These are phyloP conservation scores for Pristionchus pacificus DNA, from an alignment of 1,140 invertebrate species.

Conservation along the genomic window DNA sequence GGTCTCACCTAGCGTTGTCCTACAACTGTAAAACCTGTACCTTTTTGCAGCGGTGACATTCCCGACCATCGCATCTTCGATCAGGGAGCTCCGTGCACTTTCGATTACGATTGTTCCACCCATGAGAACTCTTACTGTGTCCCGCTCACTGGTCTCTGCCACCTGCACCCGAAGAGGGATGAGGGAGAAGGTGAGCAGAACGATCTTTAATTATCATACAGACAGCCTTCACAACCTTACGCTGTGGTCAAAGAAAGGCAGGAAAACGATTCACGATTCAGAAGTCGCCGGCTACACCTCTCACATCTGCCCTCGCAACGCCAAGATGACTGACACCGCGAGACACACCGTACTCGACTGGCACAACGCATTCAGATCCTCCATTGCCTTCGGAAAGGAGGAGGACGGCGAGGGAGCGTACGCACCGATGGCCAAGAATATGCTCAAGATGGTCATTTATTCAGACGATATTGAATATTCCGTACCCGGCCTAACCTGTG, in stretches of 20 bases:
- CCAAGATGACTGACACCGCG: not conserved
- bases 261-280: too few species aligned
- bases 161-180: not conserved
- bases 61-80: not conserved
- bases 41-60: not conserved
- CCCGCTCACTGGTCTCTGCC: not conserved
- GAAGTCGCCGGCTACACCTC: too few species aligned
- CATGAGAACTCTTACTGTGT: not conserved
- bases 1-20: too few species aligned
- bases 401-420: not conserved
- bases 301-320: not conserved
- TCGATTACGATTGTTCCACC: not conserved
- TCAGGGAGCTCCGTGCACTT: not conserved
- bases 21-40: too few species aligned
- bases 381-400: not conserved
- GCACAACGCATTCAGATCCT: not conserved
- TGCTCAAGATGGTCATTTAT: not conserved
- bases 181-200: not conserved
- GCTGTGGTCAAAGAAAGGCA: too few species aligned
- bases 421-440: not conserved
- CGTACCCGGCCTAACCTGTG: too few species aligned
- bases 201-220: too few species aligned
- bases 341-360: not conserved
- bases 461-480: too few species aligned
- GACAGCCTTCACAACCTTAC: too few species aligned